Base-by-base conservation (phyloP, 92 coral and sea anemone genomes). In the Siderastrea radians region DNA sequence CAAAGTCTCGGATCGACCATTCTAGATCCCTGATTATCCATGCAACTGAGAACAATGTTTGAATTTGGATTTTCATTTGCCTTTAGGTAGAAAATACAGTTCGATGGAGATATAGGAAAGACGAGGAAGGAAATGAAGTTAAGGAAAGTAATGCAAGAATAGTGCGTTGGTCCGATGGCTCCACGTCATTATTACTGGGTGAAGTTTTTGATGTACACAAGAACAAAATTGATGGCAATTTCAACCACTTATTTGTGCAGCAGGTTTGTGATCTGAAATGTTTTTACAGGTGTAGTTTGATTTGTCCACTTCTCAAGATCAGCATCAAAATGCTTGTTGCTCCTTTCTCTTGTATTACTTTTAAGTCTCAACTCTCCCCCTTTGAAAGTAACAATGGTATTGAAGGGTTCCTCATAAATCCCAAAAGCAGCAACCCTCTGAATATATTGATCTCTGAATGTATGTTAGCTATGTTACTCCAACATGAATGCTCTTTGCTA, bases 131-230 rank as follows among this genome's bases (percentile, higher is more conserved):
- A 45, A 97, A 92, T 74, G 99, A 95, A 63, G 85, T 97, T 12
- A 97, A 97, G 75, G 99, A 97, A 81, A 97, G 99, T 69, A 97
- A 97, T 92, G 99, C 96, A 12, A 93, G 99, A 69, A 86, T 97
- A 82, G 99, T 97, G 57, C 90, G 97, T 45, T 97, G 99, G 99
- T 94, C 98, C 14, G 99, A 97, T 92, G 99, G 99, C n/a, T 90
- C 99, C 4, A 75, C 90, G 72, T 97, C 99, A 51, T 88, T 97
- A 44, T 95, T 97, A 58, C 93, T 97, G 58, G 97, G 92, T 68
- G 99, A 97, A 59, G 98, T 97, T 51, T 97, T 97, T 92, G 99
- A 97, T 89, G 95, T 97, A 87, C 99, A 97, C 82, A 97, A 97
- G 55, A 97, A 98, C 57, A 89, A 86, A 77, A 94, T 97, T 49